phyloP scores from a whole-genome alignment of 2,888 invertebrate genomes.

The Pristionchus entomophagus region DNA sequence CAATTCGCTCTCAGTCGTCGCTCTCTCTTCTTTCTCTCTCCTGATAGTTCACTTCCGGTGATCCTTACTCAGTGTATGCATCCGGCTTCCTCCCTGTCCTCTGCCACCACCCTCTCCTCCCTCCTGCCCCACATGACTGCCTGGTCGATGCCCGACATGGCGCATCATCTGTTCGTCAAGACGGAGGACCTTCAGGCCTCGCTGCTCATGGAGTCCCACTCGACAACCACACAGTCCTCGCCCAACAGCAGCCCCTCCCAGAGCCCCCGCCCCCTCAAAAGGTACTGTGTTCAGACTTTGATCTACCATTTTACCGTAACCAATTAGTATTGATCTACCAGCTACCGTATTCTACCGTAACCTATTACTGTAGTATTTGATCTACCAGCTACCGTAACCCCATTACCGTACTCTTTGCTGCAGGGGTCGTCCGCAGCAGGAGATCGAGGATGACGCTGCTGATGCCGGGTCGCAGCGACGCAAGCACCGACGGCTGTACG shows the following conservation, averaged over 20 bases:
- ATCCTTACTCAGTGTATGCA: conserved; percentile 2
- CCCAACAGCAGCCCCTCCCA: not conserved
- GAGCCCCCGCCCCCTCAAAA: conserved; percentile 21
- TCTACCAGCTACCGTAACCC: not conserved
- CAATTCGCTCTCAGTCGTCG: conserved; percentile 7
- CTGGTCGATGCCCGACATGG: not conserved
- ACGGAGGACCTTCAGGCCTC: not conserved
- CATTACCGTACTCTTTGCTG: not conserved
- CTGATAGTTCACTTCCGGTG: not conserved
- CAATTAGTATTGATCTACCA: not conserved
- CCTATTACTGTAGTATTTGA: not conserved
- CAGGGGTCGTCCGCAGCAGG: conserved; percentile 65
- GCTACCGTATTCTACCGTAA: not conserved
- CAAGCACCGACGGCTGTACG: conserved; percentile 60
- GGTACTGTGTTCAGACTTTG: not conserved
- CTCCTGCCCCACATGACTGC: not conserved
- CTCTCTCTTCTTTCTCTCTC: not conserved
- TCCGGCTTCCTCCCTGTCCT: not conserved
- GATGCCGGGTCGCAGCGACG: conserved; percentile 65
- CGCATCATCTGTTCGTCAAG: not conserved
- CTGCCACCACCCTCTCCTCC: not conserved
- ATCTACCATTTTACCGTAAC: too few species aligned
- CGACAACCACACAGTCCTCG: not conserved
- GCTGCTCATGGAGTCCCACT: not conserved
- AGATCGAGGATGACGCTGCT: conserved; percentile 56